These are phyloP conservation scores for Spilosoma lubricipeda DNA, from an alignment of 2,888 invertebrate genomes.

Conservation along the genomic window DNA sequence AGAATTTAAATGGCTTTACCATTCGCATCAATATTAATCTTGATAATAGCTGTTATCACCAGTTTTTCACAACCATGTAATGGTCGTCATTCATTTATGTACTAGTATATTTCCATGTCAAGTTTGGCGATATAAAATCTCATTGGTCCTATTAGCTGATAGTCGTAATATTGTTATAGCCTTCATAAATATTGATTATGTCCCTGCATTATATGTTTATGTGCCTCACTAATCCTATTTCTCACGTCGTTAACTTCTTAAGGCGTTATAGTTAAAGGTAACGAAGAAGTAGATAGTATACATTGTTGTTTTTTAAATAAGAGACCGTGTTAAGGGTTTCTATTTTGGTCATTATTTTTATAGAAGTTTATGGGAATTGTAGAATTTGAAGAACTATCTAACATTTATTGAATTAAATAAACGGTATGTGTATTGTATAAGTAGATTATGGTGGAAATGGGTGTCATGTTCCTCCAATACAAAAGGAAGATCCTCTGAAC, in stretches of 20 bases:
- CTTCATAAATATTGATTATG: conserved; percentile 13
- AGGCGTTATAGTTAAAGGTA: not conserved
- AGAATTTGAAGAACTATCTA: too few species aligned
- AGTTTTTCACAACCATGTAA: not conserved
- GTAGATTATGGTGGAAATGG: too few species aligned
- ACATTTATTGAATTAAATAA: too few species aligned
- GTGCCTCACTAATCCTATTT: conserved; percentile 23
- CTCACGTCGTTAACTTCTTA: not conserved
- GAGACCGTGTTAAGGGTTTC: not conserved
- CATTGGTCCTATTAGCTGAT: not conserved
- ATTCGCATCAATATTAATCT: not conserved
- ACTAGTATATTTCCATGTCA: conserved; percentile 31
- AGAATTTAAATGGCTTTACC: not conserved
- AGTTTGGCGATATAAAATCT: conserved; percentile 27
- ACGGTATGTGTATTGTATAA: too few species aligned
- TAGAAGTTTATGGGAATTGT: too few species aligned
- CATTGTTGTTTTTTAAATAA: not conserved
- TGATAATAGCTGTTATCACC: not conserved
- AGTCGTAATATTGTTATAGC: conserved; percentile 1
- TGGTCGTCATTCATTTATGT: not conserved
- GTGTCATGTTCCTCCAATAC: too few species aligned
- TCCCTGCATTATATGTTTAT: conserved; percentile 18
- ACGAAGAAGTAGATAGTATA: not conserved
- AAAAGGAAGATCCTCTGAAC: too few species aligned
- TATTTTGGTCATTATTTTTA: too few species aligned